phyloP scores from a whole-genome alignment of 2,797 vertebrate species.

The Sus cebifrons region DNA sequence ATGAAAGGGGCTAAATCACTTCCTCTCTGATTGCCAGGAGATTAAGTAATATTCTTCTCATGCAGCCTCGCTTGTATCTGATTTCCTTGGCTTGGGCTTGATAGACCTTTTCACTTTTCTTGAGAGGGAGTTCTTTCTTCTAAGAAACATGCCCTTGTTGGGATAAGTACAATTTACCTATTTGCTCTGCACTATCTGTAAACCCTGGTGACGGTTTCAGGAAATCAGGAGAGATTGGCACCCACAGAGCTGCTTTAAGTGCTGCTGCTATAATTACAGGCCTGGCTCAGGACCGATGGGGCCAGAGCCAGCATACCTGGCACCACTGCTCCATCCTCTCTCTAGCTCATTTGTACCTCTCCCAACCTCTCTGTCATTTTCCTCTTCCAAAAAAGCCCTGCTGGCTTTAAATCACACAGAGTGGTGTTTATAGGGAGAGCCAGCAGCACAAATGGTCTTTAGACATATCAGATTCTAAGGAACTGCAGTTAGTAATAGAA shows the following conservation, averaged over 20 bases:
- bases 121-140: slow-evolving; percentile 48
- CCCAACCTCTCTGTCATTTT: slow-evolving; percentile 15
- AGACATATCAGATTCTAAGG: slow-evolving; percentile 34
- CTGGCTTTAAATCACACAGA: slow-evolving; percentile 32
- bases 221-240: slow-evolving; percentile 58
- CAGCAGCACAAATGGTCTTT: slow-evolving; percentile 51
- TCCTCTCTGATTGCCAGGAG: slow-evolving; percentile 66
- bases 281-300: not conserved
- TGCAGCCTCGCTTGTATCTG: not conserved
- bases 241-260: not conserved
- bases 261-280: slow-evolving; percentile 62
- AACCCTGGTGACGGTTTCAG: slow-evolving; percentile 65
- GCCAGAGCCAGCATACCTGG: slow-evolving; percentile 38
- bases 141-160: slow-evolving; percentile 60
- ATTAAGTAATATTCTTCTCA: not conserved
- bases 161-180: not conserved
- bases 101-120: slow-evolving; percentile 50
- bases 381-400: slow-evolving; percentile 64
- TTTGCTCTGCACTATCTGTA: slow-evolving; percentile 42
- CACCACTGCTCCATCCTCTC: not conserved
- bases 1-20: not conserved
- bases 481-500: not conserved
- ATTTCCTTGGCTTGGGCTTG: slow-evolving; percentile 51
- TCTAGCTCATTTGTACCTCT: slow-evolving; percentile 16
- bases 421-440: slow-evolving; percentile 7